phyloP scores from a whole-genome alignment of 2,888 invertebrate species.

The Nemurella pictetii region DNA sequence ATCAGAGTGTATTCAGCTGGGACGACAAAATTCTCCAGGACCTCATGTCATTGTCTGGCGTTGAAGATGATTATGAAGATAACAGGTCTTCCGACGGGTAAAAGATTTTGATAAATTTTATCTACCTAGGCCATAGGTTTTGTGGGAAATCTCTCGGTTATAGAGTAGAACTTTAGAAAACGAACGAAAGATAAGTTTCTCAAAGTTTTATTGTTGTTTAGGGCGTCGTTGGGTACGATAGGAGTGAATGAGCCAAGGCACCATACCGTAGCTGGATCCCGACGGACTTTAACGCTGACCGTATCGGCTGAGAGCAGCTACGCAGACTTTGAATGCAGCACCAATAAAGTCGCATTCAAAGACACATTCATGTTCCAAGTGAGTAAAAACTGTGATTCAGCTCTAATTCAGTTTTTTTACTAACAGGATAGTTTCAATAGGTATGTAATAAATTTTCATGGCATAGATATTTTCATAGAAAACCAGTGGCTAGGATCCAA shows the following conservation, averaged over 20 bases:
- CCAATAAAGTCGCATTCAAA: conserved; percentile 54
- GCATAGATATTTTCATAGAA: no score
- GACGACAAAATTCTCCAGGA: not conserved
- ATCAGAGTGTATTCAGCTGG: not conserved
- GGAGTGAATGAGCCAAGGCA: conserved; percentile 48
- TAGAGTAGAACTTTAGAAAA: no score
- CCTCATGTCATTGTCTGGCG: not conserved
- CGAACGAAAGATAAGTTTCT: no score
- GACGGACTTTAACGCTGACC: conserved; percentile 53
- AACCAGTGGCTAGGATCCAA: no score
- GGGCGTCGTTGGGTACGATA: not conserved
- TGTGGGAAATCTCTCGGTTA: no score
- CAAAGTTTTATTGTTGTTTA: not conserved
- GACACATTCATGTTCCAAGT: conserved; percentile 63
- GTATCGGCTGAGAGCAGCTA: conserved; percentile 59
- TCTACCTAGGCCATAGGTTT: no score
- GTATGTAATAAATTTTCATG: no score
- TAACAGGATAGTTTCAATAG: no score
- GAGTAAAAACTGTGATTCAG: conserved; percentile 33
- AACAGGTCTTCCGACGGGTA: not conserved
- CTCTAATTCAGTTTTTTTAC: no score
- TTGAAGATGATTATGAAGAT: not conserved
- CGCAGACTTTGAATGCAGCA: conserved; percentile 55
- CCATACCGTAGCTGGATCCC: conserved; percentile 46
- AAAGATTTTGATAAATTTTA: no score